Conservation (phyloP, 2,888 invertebrate genomes). For the Nemotelus nigrinus region DNA sequence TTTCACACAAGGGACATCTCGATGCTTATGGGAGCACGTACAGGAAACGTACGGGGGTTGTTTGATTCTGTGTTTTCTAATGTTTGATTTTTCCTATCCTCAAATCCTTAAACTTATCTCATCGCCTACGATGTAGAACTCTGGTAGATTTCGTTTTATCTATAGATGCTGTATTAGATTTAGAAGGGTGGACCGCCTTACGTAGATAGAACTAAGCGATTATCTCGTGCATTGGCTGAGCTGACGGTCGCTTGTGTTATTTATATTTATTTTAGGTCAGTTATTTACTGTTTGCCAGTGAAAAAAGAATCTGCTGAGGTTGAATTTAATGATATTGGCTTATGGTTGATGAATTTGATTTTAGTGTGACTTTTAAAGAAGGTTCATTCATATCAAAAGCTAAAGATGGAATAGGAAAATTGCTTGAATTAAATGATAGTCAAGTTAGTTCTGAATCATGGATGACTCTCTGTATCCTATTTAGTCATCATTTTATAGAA, state of each 20-base stretch:
- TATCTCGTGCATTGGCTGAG: neutral
- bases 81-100: slow-evolving; percentile 16
- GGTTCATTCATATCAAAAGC: too few species aligned
- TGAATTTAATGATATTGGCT: too few species aligned
- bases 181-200: slow-evolving; percentile 4
- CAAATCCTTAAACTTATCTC: neutral
- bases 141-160: too few species aligned
- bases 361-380: too few species aligned
- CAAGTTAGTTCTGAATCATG: too few species aligned
- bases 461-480: too few species aligned
- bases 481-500: too few species aligned
- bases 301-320: too few species aligned
- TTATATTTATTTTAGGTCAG: slow-evolving; percentile 5
- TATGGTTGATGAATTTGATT: too few species aligned
- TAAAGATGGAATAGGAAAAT: too few species aligned
- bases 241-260: slow-evolving; percentile 13
- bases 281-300: neutral
- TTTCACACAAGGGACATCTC: slow-evolving; percentile 37
- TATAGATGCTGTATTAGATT: slow-evolving; percentile 10
- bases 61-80: slow-evolving; percentile 17
- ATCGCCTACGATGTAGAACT: neutral
- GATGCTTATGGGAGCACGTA: neutral
- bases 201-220: neutral
- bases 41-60: neutral
- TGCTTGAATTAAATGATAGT: too few species aligned